phyloP scores from a whole-genome alignment of 2,113 vertebrate species.

The Pyrgilauda ruficollis region DNA sequence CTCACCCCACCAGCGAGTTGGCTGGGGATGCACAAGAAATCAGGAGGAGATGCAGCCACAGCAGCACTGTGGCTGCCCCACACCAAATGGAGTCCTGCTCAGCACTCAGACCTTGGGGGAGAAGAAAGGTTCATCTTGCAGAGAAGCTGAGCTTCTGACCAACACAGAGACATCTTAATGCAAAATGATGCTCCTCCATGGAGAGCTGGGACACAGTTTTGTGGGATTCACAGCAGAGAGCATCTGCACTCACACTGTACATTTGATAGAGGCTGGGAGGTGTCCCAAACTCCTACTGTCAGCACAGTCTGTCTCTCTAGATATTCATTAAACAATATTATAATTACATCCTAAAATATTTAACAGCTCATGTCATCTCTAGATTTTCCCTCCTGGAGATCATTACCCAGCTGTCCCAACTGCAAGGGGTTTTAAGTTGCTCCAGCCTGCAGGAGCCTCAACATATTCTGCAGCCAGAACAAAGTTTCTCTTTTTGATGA shows the following conservation, averaged over 20 bases:
- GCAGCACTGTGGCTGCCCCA: background rate
- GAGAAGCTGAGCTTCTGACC: background rate
- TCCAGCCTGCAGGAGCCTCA: background rate
- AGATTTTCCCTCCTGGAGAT: background rate
- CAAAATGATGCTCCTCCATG: background rate
- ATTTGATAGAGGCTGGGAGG: background rate
- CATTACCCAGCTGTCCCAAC: background rate
- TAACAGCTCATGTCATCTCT: background rate
- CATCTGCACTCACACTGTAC: rapidly evolving
- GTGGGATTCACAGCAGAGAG: background rate
- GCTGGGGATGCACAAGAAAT: background rate
- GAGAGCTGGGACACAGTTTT: background rate
- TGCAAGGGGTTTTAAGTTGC: background rate
- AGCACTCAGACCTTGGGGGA: background rate
- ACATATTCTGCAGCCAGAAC: background rate
- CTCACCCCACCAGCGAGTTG: background rate
- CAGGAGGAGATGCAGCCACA: background rate
- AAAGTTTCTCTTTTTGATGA: background rate
- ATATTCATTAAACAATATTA: background rate
- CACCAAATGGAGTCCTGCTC: background rate
- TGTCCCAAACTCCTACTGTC: background rate
- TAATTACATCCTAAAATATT: background rate
- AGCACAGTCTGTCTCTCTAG: background rate
- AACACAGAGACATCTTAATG: background rate
- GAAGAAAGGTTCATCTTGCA: background rate